Conservation (phyloP, 2,888 invertebrate species). For the Euplagia quadripunctaria region DNA sequence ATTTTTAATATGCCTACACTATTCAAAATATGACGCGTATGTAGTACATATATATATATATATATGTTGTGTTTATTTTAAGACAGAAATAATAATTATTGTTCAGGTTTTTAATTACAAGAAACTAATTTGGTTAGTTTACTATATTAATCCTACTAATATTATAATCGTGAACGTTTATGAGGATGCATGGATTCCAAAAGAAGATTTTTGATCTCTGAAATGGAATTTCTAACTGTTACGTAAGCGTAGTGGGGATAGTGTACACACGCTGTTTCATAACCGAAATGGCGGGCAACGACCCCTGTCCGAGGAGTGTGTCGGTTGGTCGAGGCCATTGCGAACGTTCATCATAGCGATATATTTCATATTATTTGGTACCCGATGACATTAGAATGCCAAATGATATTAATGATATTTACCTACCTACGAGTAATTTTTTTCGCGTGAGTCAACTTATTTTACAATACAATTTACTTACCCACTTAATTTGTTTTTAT, state of each 20-base stretch:
- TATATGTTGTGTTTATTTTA: too few species aligned
- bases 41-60: too few species aligned
- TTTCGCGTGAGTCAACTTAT: neutral
- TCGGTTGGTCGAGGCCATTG: slow-evolving; percentile 84
- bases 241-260: slow-evolving; percentile 42
- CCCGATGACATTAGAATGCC: slow-evolving; percentile 14
- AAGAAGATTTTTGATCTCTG: slow-evolving; percentile 14
- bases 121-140: neutral
- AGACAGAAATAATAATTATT: too few species aligned
- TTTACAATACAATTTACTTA: neutral
- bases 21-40: too few species aligned
- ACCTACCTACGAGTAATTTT: neutral
- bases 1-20: neutral
- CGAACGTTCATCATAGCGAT: slow-evolving; percentile 73
- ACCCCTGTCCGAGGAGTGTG: slow-evolving; percentile 76
- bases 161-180: too few species aligned
- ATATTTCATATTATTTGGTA: slow-evolving; percentile 51
- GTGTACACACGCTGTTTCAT: slow-evolving; percentile 64
- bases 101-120: too few species aligned
- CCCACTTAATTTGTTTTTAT: too few species aligned
- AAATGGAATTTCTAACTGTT: slow-evolving; percentile 21
- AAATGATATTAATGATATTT: neutral
- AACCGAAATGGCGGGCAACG: slow-evolving; percentile 81
- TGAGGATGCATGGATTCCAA: neutral
- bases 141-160: neutral